phyloP scores from a whole-genome alignment of 2,113 vertebrate genomes.

The Tetrax tetrax region DNA sequence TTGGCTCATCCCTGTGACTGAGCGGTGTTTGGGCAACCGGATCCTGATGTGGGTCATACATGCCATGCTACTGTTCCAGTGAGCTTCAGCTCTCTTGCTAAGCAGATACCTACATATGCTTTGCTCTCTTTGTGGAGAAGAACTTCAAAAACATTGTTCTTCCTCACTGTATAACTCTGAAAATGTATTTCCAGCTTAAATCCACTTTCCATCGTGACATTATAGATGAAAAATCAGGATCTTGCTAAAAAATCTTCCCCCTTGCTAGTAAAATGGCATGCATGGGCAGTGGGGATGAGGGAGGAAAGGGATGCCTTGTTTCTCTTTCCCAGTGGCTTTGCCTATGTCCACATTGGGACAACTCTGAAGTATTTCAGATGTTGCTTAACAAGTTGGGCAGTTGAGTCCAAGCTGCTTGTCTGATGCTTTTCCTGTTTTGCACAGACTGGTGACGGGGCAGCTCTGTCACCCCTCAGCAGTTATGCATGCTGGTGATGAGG shows the following conservation, averaged over 20 bases:
- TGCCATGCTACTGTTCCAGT: neutral
- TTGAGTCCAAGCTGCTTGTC: neutral
- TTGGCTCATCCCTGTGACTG: neutral
- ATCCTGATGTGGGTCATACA: neutral
- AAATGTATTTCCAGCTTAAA: neutral
- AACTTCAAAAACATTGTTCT: accelerated
- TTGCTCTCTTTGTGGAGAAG: neutral
- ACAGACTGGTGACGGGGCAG: neutral
- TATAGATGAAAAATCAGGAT: neutral
- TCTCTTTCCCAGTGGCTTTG: neutral
- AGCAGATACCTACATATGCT: neutral
- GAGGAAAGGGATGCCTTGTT: neutral
- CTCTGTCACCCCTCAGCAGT: neutral
- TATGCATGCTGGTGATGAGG: neutral
- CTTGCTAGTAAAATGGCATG: neutral
- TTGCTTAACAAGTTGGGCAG: neutral
- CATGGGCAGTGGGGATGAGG: neutral
- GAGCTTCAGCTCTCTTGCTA: neutral
- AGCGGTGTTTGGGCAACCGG: neutral
- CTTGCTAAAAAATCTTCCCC: neutral
- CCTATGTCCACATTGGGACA: neutral
- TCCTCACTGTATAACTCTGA: neutral
- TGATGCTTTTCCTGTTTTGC: neutral
- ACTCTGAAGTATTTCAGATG: neutral
- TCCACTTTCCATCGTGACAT: neutral